These are phyloP conservation scores for Poeciliopsis turneri DNA, from an alignment of 2,797 vertebrate species.

Conservation along the genomic window DNA sequence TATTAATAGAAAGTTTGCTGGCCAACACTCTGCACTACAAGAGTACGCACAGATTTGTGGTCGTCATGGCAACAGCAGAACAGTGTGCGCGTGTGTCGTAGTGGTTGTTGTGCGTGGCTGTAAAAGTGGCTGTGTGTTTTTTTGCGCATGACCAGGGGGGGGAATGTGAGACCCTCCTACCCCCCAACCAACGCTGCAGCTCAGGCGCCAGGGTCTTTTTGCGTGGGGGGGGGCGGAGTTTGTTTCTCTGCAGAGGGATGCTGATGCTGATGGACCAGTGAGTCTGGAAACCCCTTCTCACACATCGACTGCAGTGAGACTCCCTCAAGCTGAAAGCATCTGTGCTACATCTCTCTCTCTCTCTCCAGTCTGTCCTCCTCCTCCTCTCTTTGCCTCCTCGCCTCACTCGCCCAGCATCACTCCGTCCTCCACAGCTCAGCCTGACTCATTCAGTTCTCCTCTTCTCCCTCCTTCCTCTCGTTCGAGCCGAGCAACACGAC, in stretches of 20 bases:
- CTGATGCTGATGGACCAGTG: constrained; percentile 58
- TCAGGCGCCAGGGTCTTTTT: constrained; percentile 43
- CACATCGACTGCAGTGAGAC: constrained; percentile 55
- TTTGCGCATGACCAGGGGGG: constrained; percentile 28
- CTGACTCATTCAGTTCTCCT: constrained; percentile 57
- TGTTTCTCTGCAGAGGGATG: constrained; percentile 77
- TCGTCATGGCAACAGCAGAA: constrained; percentile 78
- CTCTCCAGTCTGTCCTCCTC: constrained; percentile 17
- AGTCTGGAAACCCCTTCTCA: constrained; percentile 59
- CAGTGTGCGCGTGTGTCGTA: constrained; percentile 26
- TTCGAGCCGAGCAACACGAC: constrained; percentile 34
- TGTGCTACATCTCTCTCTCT: constrained; percentile 33
- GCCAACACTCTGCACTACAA: constrained; percentile 16
- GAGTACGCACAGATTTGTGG: constrained; percentile 48
- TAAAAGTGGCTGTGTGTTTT: constrained; percentile 9
- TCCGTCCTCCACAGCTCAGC: constrained; percentile 49
- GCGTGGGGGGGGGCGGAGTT: constrained; percentile 74
- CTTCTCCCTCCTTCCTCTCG: constrained; percentile 18
- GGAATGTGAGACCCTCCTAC: constrained; percentile 32
- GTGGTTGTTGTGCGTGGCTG: background rate
- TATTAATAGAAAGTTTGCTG: constrained; percentile 45
- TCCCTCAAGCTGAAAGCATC: constrained; percentile 55
- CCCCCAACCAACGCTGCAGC: constrained; percentile 46
- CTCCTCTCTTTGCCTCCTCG: background rate
- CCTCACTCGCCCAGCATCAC: constrained; percentile 23